Conservation (phyloP, 1,140 invertebrate genomes). For the Bombus waltoni region DNA sequence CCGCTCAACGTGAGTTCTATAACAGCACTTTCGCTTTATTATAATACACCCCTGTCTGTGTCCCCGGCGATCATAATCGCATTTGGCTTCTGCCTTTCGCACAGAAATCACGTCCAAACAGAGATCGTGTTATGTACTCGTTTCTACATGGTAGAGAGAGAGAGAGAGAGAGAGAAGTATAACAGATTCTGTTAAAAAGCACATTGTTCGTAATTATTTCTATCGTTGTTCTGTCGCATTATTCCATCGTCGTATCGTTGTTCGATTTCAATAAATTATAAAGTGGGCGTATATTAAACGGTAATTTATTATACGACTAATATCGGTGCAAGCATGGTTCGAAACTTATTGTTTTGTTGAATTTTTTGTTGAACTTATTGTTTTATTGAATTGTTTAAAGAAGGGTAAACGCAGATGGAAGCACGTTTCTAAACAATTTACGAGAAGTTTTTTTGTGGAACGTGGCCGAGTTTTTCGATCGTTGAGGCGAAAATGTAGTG, state of each 20-base stretch:
- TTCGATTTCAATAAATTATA: no score
- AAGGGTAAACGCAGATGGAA: background rate
- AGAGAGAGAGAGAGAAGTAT: no score
- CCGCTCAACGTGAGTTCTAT: slow-evolving; percentile 72
- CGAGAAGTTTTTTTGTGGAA: background rate
- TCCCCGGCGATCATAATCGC: slow-evolving; percentile 76
- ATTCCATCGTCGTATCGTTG: no score
- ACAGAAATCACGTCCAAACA: slow-evolving; percentile 71
- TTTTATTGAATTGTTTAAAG: background rate
- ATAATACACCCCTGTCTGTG: slow-evolving; percentile 57
- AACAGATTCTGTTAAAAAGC: no score
- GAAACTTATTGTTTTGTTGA: no score
- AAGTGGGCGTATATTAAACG: accelerated
- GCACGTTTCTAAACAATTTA: background rate
- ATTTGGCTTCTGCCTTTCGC: slow-evolving; percentile 77
- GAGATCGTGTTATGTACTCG: slow-evolving; percentile 14
- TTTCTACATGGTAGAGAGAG: background rate
- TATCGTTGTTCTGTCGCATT: no score
- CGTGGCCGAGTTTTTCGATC: background rate
- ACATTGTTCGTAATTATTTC: no score
- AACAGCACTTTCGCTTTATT: slow-evolving; percentile 74
- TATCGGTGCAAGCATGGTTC: no score
- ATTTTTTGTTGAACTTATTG: no score
- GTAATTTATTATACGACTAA: no score
- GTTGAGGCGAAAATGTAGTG: background rate